Evolutionary conservation across 2,888 invertebrate genomes (phyloP).

Genomic region (Heteropelma amictum): DNA sequence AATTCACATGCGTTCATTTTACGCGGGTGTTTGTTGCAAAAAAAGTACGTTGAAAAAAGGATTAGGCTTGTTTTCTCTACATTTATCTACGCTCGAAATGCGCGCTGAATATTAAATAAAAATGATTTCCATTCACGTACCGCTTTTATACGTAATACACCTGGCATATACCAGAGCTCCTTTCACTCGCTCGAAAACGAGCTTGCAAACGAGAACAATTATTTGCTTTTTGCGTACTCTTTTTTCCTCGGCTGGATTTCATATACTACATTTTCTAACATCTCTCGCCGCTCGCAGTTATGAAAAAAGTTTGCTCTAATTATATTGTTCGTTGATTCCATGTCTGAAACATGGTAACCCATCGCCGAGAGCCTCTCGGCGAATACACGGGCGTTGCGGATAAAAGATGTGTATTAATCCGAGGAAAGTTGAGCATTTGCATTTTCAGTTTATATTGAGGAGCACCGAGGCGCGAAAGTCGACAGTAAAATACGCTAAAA

Average conservation of each 20-base stretch:
- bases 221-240: conserved; percentile 15
- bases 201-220: conserved; percentile 20
- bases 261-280: not conserved
- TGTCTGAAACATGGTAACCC: conserved; percentile 10
- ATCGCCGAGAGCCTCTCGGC: not conserved
- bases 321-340: conserved; percentile 47
- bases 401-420: conserved; percentile 7
- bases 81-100: not conserved
- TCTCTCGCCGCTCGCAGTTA: conserved; percentile 51
- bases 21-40: too few species aligned
- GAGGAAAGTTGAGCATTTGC: conserved; percentile 16
- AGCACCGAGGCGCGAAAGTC: too few species aligned
- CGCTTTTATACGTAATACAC: not conserved
- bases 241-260: not conserved
- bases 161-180: not conserved
- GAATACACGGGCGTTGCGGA: not conserved
- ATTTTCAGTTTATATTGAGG: not conserved
- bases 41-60: too few species aligned
- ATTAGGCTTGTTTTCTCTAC: too few species aligned
- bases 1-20: too few species aligned
- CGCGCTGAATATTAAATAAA: not conserved
- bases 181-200: conserved; percentile 7
- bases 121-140: not conserved
- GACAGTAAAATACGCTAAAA: not conserved
- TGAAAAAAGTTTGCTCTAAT: conserved; percentile 67